Percentiles rank a stretch among this genome's conserved stretches.
phyloP scores from a whole-genome alignment of 2,888 invertebrate genomes.

The Pyrochroa serraticornis region DNA sequence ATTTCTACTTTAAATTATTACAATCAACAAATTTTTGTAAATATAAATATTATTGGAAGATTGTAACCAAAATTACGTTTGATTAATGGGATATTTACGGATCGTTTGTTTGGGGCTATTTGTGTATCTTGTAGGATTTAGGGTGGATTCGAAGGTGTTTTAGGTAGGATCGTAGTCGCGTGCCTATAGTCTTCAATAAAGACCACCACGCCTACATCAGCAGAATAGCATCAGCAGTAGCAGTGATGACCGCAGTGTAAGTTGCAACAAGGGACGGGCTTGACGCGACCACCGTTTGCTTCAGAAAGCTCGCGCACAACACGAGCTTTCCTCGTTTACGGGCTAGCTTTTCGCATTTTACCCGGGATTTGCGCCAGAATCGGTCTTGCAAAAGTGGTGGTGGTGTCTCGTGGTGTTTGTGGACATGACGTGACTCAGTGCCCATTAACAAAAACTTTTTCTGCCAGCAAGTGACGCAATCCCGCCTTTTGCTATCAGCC shows the following conservation, averaged over 20 bases:
- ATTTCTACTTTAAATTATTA: too few species aligned
- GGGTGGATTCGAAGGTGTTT: too few species aligned
- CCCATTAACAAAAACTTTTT: too few species aligned
- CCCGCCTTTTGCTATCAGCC: too few species aligned
- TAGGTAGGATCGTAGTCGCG: not conserved
- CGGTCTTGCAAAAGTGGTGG: slow-evolving; percentile 9
- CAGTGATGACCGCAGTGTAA: slow-evolving; percentile 42
- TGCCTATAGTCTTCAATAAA: slow-evolving; percentile 22
- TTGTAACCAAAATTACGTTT: too few species aligned
- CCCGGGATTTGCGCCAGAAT: slow-evolving; percentile 47
- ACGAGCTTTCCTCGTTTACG: slow-evolving; percentile 40
- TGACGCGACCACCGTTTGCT: slow-evolving; percentile 27
- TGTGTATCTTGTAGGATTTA: too few species aligned
- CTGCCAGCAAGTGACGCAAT: too few species aligned
- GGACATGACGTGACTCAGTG: not conserved
- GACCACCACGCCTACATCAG: slow-evolving; percentile 42
- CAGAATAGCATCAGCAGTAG: slow-evolving; percentile 28
- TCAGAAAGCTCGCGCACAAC: slow-evolving; percentile 45
- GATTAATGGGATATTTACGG: too few species aligned
- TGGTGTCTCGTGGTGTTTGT: not conserved
- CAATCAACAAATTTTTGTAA: too few species aligned
- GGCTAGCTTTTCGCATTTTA: slow-evolving; percentile 41
- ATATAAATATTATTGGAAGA: too few species aligned
- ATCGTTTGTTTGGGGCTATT: too few species aligned
- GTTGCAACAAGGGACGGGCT: slow-evolving; percentile 35